Percentiles rank a stretch among this genome's conserved stretches.
Conservation (phyloP, 2,113 vertebrate species). For the Ceyx melanurus region DNA sequence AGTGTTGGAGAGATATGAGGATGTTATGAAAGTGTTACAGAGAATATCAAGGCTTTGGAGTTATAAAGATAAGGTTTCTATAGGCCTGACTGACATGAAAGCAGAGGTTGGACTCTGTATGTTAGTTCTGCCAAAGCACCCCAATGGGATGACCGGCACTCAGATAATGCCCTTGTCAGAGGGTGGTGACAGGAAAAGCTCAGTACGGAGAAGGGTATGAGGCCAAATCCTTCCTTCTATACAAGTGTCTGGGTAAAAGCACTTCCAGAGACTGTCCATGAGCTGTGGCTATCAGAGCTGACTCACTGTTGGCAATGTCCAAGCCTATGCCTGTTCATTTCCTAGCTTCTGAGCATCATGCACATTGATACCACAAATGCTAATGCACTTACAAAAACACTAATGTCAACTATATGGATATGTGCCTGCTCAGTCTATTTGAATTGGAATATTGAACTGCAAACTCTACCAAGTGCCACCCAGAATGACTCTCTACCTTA, state of each 20-base stretch:
- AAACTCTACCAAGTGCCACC: not conserved
- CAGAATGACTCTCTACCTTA: not conserved
- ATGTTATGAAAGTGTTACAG: not conserved
- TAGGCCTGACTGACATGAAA: not conserved
- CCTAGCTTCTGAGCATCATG: not conserved
- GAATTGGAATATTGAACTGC: not conserved
- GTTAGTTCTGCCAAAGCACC: not conserved
- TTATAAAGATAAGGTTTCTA: not conserved
- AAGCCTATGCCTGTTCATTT: not conserved
- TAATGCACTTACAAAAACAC: not conserved
- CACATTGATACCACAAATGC: not conserved
- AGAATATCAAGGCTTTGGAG: not conserved
- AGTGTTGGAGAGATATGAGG: not conserved
- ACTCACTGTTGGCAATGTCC: not conserved
- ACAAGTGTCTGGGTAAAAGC: not conserved
- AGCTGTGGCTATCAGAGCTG: not conserved
- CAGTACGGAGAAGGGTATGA: not conserved
- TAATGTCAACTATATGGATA: not conserved
- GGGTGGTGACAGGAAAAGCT: not conserved
- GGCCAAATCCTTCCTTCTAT: not conserved
- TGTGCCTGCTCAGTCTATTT: rapidly evolving
- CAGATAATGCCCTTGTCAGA: not conserved
- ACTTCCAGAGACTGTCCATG: no score
- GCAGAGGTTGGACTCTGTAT: not conserved
- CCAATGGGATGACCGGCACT: not conserved